Conservation (phyloP, 1,140 invertebrate genomes). For the Lordiphosa mommai region DNA sequence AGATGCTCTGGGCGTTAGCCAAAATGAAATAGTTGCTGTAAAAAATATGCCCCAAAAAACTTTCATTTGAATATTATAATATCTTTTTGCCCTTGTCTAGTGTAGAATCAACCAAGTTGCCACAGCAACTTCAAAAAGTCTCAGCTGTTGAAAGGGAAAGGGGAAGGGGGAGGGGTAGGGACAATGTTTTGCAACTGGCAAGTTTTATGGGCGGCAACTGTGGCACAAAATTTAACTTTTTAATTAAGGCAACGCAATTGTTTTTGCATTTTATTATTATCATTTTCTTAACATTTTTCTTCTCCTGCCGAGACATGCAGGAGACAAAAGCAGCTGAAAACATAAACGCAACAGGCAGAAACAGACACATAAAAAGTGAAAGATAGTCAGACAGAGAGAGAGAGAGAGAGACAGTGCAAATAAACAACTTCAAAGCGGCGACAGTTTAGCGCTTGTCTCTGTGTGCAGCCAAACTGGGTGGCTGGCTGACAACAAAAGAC, state of each 20-base stretch:
- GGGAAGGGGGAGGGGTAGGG: not conserved
- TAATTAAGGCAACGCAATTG: conserved; percentile 66
- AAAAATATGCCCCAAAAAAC: no score
- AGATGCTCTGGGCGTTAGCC: no score
- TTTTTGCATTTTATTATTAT: conserved; percentile 28
- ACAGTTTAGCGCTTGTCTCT: conserved; percentile 26
- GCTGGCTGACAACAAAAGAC: conserved; percentile 42
- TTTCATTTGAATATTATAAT: no score
- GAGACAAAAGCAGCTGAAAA: conserved; percentile 20
- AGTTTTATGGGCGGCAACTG: conserved; percentile 43
- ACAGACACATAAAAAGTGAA: conserved; percentile 48
- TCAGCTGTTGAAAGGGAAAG: conserved; percentile 20
- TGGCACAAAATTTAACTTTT: conserved; percentile 64
- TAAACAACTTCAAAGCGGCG: conserved; percentile 25
- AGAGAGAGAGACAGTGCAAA: not conserved
- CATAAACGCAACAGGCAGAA: conserved; percentile 57
- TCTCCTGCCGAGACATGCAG: conserved; percentile 23
- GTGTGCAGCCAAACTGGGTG: not conserved
- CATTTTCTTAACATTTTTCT: conserved; percentile 25
- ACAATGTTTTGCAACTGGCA: conserved; percentile 15
- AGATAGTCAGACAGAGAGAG: not conserved
- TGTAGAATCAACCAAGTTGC: not conserved
- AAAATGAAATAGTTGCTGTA: no score
- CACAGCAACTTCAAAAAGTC: conserved; percentile 4
- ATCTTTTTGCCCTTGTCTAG: no score